Percentiles rank a stretch among this genome's conserved stretches.
Conservation (phyloP, 2,113 vertebrate genomes). For the Psettodes erumei region DNA sequence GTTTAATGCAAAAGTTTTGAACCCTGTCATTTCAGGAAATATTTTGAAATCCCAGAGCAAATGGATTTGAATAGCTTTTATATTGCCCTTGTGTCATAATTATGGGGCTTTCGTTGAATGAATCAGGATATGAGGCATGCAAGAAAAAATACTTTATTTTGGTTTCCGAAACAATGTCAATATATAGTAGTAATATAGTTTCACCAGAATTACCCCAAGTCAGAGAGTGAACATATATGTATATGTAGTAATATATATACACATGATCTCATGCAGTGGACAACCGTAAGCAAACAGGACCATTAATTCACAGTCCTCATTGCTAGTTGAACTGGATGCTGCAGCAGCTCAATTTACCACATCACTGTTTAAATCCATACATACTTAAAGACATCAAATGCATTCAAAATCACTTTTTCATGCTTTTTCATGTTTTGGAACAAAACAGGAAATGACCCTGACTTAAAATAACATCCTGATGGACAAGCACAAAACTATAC, state of each 20-base stretch:
- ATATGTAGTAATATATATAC: not conserved
- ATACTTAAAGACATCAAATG: not conserved
- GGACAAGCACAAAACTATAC: not conserved
- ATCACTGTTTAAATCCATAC: not conserved
- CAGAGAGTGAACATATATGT: not conserved
- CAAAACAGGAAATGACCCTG: not conserved
- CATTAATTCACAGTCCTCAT: not conserved
- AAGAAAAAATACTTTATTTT: too few relatives aligned
- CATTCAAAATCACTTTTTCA: not conserved
- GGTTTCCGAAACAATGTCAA: not conserved
- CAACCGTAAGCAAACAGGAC: not conserved
- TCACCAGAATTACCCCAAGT: not conserved
- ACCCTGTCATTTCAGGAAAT: slow-evolving; percentile 21
- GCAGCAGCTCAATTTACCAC: slow-evolving; percentile 2
- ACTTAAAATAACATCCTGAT: not conserved
- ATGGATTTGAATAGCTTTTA: slow-evolving; percentile 8
- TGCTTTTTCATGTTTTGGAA: not conserved
- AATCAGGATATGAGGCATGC: not conserved
- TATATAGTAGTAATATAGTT: not conserved
- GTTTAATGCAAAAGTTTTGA: slow-evolving; percentile 6
- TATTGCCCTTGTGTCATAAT: slow-evolving; percentile 1
- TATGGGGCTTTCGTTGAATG: not conserved
- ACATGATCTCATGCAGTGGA: slow-evolving; percentile 7
- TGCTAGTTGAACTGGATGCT: not conserved
- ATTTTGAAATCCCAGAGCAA: slow-evolving; percentile 20